Conservation (phyloP, 2,888 invertebrate genomes). For the Torymus aiolomorphi region DNA sequence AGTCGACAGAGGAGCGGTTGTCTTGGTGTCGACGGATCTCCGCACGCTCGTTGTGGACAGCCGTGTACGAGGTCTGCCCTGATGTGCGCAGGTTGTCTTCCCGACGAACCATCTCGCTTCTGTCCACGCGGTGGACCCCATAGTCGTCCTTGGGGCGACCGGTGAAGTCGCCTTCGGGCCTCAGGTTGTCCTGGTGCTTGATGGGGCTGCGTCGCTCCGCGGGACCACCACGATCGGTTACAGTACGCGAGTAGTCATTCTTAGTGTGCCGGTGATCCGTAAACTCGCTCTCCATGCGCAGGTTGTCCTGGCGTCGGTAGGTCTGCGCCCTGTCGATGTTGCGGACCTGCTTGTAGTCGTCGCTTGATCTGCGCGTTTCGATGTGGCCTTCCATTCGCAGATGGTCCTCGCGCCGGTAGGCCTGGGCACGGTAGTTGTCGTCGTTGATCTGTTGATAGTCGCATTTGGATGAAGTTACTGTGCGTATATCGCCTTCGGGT, state of each 20-base stretch:
- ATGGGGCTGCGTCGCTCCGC: conserved; percentile 57
- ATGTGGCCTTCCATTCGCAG: conserved; percentile 82
- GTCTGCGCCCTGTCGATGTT: conserved; percentile 78
- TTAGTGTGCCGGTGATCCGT: conserved; percentile 77
- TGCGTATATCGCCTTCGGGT: conserved; percentile 31
- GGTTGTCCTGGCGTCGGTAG: conserved; percentile 75
- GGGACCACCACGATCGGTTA: conserved; percentile 61
- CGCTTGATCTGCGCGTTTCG: conserved; percentile 76
- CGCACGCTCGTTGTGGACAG: conserved; percentile 76
- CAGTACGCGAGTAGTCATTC: conserved; percentile 77
- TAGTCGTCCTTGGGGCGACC: conserved; percentile 78
- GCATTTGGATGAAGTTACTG: background rate
- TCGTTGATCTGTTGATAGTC: conserved; percentile 42
- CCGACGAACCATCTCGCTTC: conserved; percentile 73
- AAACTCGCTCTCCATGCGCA: conserved; percentile 76
- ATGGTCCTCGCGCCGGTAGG: conserved; percentile 79
- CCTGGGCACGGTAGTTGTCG: conserved; percentile 39
- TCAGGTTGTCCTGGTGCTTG: conserved; percentile 71
- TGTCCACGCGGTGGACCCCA: conserved; percentile 78
- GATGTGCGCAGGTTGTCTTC: conserved; percentile 74
- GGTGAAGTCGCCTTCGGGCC: conserved; percentile 77
- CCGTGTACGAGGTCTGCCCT: conserved; percentile 75
- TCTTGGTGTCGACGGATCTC: conserved; percentile 77
- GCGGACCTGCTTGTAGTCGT: conserved; percentile 79
- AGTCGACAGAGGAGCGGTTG: conserved; percentile 77